These are phyloP conservation scores for Ditula angustiorana DNA, from an alignment of 2,888 invertebrate genomes.

Conservation along the genomic window DNA sequence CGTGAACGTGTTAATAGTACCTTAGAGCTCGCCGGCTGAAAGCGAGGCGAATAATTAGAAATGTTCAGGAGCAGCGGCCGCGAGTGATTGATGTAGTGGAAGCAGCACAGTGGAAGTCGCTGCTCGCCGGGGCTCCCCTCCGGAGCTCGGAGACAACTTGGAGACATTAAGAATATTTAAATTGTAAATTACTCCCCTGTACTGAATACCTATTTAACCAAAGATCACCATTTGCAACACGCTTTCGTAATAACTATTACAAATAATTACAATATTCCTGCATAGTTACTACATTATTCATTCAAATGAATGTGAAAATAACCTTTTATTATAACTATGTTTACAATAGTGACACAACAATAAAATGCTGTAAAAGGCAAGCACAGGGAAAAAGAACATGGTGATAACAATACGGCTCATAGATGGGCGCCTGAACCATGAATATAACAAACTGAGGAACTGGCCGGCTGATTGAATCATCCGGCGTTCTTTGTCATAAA, in stretches of 20 bases:
- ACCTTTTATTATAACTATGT: neutral
- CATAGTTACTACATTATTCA: neutral
- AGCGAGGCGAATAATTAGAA: conserved; percentile 81
- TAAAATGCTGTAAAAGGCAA: conserved; percentile 43
- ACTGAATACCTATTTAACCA: conserved; percentile 78
- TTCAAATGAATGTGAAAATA: neutral
- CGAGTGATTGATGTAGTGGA: conserved; percentile 85
- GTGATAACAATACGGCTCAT: conserved; percentile 75
- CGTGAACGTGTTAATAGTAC: conserved; percentile 53
- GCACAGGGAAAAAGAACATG: conserved; percentile 66
- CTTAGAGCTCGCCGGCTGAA: conserved; percentile 62
- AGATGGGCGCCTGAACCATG: conserved; percentile 74
- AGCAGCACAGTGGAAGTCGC: conserved; percentile 60
- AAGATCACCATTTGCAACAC: conserved; percentile 10
- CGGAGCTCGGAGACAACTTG: conserved; percentile 72
- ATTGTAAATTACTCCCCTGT: conserved; percentile 83
- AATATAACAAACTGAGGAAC: conserved; percentile 85
- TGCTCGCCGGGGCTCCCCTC: conserved; percentile 42
- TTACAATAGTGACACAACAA: conserved; percentile 14
- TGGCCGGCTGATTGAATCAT: conserved; percentile 82
- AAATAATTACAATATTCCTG: neutral
- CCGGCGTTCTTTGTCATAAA: conserved; percentile 85
- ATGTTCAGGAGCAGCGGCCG: conserved; percentile 81
- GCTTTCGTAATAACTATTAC: neutral
- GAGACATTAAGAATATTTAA: conserved; percentile 85